Conservation (phyloP, 2,797 vertebrate genomes). For the Tragopan temminckii region DNA sequence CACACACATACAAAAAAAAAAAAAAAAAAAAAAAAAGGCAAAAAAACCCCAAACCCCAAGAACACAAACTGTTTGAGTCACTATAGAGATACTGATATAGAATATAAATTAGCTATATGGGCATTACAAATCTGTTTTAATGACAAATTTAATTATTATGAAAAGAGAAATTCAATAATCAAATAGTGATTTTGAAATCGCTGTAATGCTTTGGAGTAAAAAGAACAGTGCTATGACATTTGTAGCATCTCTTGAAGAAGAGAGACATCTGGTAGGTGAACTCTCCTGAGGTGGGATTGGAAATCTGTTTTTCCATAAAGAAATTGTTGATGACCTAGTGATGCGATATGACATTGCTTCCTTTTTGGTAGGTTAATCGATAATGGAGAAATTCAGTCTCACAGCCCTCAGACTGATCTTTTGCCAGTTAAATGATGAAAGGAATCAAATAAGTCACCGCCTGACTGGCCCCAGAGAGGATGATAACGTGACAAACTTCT, state of each 20-base stretch:
- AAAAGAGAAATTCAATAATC: conserved; percentile 17
- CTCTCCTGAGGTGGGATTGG: background rate
- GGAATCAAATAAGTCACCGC: background rate
- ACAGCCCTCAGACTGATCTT: background rate
- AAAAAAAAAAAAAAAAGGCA: background rate
- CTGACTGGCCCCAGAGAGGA: background rate
- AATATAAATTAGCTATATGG: background rate
- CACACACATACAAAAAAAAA: background rate
- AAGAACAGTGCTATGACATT: background rate
- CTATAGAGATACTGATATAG: background rate
- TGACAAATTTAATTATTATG: background rate
- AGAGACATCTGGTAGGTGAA: conserved; percentile 3
- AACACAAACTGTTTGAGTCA: background rate
- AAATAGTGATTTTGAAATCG: conserved; percentile 16
- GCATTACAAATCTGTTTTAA: background rate
- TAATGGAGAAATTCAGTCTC: background rate
- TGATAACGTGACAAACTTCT: background rate
- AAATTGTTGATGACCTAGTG: conserved; percentile 34
- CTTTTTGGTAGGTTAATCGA: background rate
- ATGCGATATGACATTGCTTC: background rate
- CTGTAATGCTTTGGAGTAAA: conserved; percentile 16
- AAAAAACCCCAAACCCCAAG: accelerated
- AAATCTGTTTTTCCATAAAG: conserved; percentile 38
- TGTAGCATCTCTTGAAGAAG: background rate
- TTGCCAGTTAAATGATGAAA: background rate